Evolutionary conservation across 2,113 vertebrate genomes (phyloP), one percentile per base, ranked within the genome.

Genomic region (Leucosticte australis): DNA sequence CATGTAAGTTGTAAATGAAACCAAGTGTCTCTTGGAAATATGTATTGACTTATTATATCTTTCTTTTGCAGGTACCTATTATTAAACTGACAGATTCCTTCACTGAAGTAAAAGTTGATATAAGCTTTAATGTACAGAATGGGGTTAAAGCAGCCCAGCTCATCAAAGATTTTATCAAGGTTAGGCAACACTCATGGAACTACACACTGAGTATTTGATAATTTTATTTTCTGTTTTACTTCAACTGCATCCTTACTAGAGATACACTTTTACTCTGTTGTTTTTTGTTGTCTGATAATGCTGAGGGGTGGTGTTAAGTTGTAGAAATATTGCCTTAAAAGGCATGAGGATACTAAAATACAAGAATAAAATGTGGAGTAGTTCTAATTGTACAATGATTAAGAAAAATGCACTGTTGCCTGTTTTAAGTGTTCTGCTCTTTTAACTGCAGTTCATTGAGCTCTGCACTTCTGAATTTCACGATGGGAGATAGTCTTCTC

Each of bases 71-170:
- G 99, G 99, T 99, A 86, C 99, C 99, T 88, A 99, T 99, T 95
- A 99, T 99, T 96, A 99, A 99, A 96, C 98, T 99, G 97, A 99
- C 99, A 20, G 99, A 99, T 98, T 98, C 98, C 52, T 98, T 98
- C 97, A 99, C 99, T 28, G 99, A 99, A 96, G 99, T 99, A 87
- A 99, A 99, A 98, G 99, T 99, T 93, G 99, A 99, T 98, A 99
- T 99, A 98, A 99, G 99, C 98, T 99, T 99, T 98, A 99, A 99
- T 73, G 98, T 99, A 92, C 99, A 99, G 94, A 99, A 98, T 2
- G 99, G 99, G 2, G 98, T 99, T 70, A 99, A 99, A 98, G 99
- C 99, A 73, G 99, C 99, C 53, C 98, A 98, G 79, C 99, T 99
- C 95, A 99, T 99, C 97, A 99, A 98, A 98, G 99, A 99, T 92